Conservation (phyloP, 2,113 vertebrate genomes). For the Falco punctatus region DNA sequence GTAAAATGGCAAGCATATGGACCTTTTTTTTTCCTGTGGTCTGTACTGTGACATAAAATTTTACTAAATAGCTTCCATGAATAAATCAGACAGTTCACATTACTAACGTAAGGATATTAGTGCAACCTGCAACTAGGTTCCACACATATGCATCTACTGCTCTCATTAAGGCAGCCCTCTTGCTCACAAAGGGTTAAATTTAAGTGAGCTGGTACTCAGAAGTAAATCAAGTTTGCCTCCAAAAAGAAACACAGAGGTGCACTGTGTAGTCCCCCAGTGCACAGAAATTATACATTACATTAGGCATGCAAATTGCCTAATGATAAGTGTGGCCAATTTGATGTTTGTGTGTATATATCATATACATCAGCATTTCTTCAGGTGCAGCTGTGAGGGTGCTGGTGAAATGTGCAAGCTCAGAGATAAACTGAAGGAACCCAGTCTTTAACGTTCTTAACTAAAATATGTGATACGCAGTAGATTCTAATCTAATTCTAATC, state of each 20-base stretch:
- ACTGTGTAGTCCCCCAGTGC: neutral
- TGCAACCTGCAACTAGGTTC: neutral
- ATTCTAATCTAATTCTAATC: neutral
- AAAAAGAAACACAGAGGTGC: neutral
- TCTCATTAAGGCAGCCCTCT: neutral
- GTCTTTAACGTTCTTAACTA: neutral
- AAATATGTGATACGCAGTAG: neutral
- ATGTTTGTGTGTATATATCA: neutral
- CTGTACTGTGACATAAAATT: neutral
- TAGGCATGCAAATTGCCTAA: neutral
- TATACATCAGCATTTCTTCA: neutral
- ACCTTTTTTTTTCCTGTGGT: neutral
- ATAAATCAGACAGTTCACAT: neutral
- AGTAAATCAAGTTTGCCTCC: neutral
- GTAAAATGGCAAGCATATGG: neutral
- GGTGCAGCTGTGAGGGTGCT: neutral
- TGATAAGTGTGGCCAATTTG: neutral
- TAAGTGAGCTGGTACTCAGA: neutral
- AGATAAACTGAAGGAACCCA: neutral
- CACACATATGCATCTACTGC: neutral
- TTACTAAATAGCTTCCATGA: neutral
- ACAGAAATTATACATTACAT: neutral
- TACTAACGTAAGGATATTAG: neutral
- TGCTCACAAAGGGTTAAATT: neutral
- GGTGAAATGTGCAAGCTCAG: neutral